These are phyloP conservation scores for Elgaria multicarinata DNA, from an alignment of 2,113 vertebrate species.

Conservation along the genomic window DNA sequence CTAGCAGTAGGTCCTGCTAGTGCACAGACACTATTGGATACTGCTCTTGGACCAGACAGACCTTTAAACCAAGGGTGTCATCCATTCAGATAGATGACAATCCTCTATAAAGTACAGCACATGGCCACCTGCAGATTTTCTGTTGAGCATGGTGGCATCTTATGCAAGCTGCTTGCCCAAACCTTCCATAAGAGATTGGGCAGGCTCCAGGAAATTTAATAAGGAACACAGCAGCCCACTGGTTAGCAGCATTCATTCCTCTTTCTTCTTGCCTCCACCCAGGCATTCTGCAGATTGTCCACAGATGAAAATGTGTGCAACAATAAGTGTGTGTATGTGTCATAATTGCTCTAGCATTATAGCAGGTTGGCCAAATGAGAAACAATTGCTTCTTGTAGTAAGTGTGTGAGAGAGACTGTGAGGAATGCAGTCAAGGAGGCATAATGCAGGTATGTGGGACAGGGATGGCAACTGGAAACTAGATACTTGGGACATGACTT, in stretches of 20 bases:
- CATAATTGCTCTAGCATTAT: background rate
- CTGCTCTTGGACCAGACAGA: no score
- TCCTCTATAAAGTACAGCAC: background rate
- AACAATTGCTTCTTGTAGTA: background rate
- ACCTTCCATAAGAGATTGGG: background rate
- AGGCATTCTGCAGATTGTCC: background rate
- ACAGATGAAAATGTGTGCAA: background rate
- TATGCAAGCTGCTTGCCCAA: background rate
- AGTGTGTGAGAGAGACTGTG: background rate
- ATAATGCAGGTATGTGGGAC: no score
- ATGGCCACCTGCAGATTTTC: background rate
- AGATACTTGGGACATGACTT: background rate
- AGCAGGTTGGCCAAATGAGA: background rate
- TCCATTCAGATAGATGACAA: no score
- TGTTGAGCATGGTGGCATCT: background rate
- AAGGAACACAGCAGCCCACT: background rate
- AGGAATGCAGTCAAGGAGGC: background rate
- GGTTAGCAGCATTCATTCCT: background rate
- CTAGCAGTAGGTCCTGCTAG: no score
- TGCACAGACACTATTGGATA: no score
- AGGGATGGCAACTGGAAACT: background rate
- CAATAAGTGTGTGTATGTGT: no score
- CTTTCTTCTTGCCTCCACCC: no score
- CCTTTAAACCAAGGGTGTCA: no score
- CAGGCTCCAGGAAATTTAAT: background rate